Base-by-base conservation (phyloP, 2,888 invertebrate species). In the Pollenia griseotomentosa region DNA sequence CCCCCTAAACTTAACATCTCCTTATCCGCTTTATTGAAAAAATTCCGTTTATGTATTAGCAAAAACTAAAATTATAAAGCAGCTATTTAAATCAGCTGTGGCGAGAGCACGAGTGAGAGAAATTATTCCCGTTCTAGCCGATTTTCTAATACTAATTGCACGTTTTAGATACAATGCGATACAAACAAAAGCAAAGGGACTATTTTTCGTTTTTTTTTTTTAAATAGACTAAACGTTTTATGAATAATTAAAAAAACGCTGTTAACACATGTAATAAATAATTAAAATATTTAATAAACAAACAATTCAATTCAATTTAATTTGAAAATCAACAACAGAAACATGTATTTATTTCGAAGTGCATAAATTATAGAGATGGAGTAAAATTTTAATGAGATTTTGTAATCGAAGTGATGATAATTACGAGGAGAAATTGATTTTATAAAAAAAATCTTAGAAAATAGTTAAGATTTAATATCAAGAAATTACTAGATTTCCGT, bases 211-310 rank as follows among this genome's bases (percentile, higher is more conserved):
- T 33, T 33, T 33, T 23, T n/a, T 46, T 33, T 55, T 40, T 12
- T 74, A 81, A 81, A 48, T 74, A 66, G 81, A 40, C 48, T 75
- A 82, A 83, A 83, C 70, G 70, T 19, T 77, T 14, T 14, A 63
- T 63, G 70, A 77, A 77, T 53, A 83, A 77, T 77, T 63, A n/a
- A 75, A 51, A 68, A 61, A 70, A 75, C 46, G 16, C 1, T 68
- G 44, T 70, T 40, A 48, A 55, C 55, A 70, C 61, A 77, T 63
- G 23, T 55, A 12, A 55, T 70, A 75, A 83, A 61, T 77, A 77
- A 74, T 77, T 83, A 70, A 82, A 77, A 53, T 77, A 55, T 55
- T 65, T 61, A 44, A 16, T 77, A 66, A 71, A 11, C 51, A 16
- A 65, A 81, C 33, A 55, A 53, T 33, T 71, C 44, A 53, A 82